Percentiles rank a stretch among this genome's conserved stretches.
These are phyloP conservation scores for Antheraea pernyi DNA, from an alignment of 1,140 invertebrate genomes.

Conservation along the genomic window DNA sequence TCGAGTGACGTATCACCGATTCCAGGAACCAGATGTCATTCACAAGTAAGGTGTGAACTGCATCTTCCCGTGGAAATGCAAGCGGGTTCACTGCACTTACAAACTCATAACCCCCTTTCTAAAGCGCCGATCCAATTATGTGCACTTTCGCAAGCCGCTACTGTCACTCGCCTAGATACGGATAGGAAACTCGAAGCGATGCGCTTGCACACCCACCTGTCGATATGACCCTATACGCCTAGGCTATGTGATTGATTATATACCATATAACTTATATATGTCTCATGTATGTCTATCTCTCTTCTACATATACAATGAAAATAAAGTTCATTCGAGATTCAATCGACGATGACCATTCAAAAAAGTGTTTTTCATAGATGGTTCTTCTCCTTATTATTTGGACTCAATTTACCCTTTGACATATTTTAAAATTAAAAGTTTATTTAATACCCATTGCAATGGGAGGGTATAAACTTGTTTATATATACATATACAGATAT, in stretches of 20 bases:
- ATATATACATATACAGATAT: too few species aligned
- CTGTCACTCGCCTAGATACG: slow-evolving; percentile 77
- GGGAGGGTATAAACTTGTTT: too few species aligned
- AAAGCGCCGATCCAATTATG: slow-evolving; percentile 78
- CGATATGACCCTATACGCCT: slow-evolving; percentile 31
- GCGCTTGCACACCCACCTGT: slow-evolving; percentile 60
- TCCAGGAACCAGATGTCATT: slow-evolving; percentile 73
- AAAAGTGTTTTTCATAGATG: too few species aligned
- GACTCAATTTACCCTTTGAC: too few species aligned
- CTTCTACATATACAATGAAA: too few species aligned
- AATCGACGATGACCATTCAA: too few species aligned
- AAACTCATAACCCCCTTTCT: slow-evolving; percentile 79
- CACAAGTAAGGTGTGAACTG: slow-evolving; percentile 51
- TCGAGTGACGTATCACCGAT: slow-evolving; percentile 43
- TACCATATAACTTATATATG: not conserved
- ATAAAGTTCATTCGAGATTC: too few species aligned
- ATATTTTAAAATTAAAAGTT: too few species aligned
- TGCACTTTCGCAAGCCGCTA: slow-evolving; percentile 77
- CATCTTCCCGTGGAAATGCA: slow-evolving; percentile 75
- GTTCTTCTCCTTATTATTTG: too few species aligned
- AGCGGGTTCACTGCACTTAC: slow-evolving; percentile 75
- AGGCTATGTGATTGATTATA: not conserved
- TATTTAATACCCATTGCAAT: too few species aligned
- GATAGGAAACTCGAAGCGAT: slow-evolving; percentile 68
- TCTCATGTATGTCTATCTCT: not conserved